These are phyloP conservation scores for Erythrocercus mccallii DNA, from an alignment of 2,113 vertebrate genomes.

Conservation along the genomic window DNA sequence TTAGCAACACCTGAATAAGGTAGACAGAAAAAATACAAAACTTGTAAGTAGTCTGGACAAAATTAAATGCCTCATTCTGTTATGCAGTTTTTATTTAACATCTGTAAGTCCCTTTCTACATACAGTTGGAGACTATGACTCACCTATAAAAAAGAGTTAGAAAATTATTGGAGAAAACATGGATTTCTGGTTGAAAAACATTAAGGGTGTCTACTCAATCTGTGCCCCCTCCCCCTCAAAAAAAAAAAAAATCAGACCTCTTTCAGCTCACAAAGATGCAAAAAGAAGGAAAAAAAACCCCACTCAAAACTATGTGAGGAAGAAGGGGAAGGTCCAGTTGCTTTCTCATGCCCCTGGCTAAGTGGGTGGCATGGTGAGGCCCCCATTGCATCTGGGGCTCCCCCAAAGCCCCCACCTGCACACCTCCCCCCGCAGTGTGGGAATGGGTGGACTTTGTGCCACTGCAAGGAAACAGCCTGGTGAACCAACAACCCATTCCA, in stretches of 20 bases:
- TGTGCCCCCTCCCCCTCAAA: accelerated
- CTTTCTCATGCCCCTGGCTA: neutral
- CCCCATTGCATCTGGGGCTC: neutral
- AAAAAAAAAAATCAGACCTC: neutral
- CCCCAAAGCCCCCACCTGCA: neutral
- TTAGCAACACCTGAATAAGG: neutral
- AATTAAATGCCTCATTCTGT: neutral
- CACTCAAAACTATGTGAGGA: neutral
- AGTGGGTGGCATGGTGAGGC: neutral
- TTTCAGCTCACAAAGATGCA: neutral
- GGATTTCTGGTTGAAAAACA: neutral
- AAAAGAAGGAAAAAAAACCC: neutral
- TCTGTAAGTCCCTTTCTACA: neutral
- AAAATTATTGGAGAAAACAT: neutral
- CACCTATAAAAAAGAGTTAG: neutral
- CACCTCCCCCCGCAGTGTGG: neutral
- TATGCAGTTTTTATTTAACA: neutral
- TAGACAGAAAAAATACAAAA: neutral
- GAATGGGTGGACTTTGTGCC: accelerated
- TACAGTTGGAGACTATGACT: neutral
- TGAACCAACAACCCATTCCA: constrained; percentile 7
- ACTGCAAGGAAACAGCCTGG: neutral
- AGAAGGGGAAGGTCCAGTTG: neutral
- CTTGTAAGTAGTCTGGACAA: neutral
- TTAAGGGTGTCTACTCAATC: neutral